Evolutionary conservation across 2,797 vertebrate genomes (phyloP).

Genomic region (Corythornis leucogaster): DNA sequence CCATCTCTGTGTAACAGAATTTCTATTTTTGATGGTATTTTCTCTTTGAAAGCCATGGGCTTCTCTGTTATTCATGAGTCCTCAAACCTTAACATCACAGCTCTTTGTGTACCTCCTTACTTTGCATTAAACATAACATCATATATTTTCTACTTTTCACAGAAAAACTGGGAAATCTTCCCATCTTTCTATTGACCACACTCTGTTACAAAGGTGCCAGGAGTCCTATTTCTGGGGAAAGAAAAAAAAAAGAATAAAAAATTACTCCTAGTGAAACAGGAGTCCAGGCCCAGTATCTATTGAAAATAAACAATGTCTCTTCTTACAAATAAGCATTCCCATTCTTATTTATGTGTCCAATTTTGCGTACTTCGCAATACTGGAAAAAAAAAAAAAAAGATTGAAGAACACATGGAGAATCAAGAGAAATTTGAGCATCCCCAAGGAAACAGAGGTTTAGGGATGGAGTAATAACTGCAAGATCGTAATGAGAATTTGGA

Average conservation of each 20-base stretch:
- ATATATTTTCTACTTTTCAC: not conserved
- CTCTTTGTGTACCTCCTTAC: not conserved
- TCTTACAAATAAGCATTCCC: slow-evolving; percentile 38
- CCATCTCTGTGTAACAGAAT: not conserved
- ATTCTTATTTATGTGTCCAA: slow-evolving; percentile 48
- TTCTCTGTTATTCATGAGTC: not conserved
- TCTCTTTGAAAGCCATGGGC: not conserved
- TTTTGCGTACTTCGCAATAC: not conserved
- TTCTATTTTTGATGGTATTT: not conserved
- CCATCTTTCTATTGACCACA: not conserved
- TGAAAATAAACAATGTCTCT: slow-evolving; percentile 52
- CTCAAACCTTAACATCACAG: not conserved
- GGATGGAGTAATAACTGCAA: slow-evolving; percentile 20
- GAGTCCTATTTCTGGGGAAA: not conserved
- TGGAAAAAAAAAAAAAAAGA: not conserved
- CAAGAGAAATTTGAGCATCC: slow-evolving; percentile 59
- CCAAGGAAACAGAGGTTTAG: slow-evolving; percentile 40
- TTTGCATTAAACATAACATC: not conserved
- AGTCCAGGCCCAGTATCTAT: slow-evolving; percentile 17
- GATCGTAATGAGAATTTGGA: slow-evolving; percentile 41
- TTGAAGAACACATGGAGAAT: slow-evolving; percentile 29
- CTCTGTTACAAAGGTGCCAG: slow-evolving; percentile 22
- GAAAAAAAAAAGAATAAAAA: no score
- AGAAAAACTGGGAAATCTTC: slow-evolving; percentile 34
- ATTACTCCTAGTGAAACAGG: slow-evolving; percentile 32